Evolutionary conservation across 2,888 invertebrate genomes (phyloP).

Genomic region (Rhamnusium bicolor): DNA sequence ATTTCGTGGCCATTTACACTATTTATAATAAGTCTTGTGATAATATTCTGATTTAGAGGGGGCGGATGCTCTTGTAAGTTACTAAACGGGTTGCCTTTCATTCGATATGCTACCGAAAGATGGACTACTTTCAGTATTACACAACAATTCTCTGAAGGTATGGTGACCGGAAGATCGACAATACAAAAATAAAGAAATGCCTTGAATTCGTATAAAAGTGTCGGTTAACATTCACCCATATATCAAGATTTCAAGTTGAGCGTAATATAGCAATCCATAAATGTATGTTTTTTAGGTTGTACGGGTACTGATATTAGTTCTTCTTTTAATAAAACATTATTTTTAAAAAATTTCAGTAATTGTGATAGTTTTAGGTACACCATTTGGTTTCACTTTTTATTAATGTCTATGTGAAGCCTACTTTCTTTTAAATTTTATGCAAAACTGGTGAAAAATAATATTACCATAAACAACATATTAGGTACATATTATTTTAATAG

Average conservation of each 20-base stretch:
- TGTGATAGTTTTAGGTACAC: background rate
- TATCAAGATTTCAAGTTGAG: background rate
- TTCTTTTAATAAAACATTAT: background rate
- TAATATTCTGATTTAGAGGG: constrained; percentile 56
- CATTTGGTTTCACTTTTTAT: background rate
- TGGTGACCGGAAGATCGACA: constrained; percentile 47
- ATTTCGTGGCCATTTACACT: constrained; percentile 49
- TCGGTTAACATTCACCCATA: background rate
- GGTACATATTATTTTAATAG: background rate
- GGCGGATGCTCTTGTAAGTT: constrained; percentile 56
- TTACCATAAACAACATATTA: background rate
- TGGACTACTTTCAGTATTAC: constrained; percentile 63
- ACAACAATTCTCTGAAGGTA: constrained; percentile 46
- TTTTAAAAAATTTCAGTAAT: background rate
- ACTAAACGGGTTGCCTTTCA: constrained; percentile 57
- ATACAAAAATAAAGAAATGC: constrained; percentile 6
- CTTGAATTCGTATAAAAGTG: constrained; percentile 6
- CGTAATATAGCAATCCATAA: background rate
- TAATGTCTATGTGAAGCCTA: background rate
- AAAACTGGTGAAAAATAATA: background rate
- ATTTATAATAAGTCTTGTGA: constrained; percentile 62
- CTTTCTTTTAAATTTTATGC: background rate
- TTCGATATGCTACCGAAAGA: constrained; percentile 59
- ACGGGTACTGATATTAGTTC: too few species aligned
- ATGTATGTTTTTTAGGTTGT: too few species aligned